Base-by-base conservation (phyloP, 1,140 invertebrate genomes). In the Drosophila nebulosa region DNA sequence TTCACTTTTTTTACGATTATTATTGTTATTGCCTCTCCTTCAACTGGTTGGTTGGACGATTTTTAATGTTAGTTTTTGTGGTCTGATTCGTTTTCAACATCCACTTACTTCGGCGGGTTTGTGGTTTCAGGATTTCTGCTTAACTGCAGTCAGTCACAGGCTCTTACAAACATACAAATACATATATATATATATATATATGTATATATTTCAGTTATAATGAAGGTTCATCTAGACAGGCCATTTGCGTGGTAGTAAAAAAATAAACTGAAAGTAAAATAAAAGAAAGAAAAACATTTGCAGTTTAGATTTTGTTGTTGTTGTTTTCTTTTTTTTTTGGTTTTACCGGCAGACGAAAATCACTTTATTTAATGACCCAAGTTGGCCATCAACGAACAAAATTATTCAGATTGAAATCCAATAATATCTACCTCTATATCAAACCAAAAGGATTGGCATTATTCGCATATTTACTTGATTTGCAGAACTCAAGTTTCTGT, bases 41-140 rank as follows among this genome's bases (percentile, higher is more conserved):
- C 9, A 39, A 58, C 56, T 35, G 32, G 16, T 50, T 67, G 75
- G 72, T 50, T 67, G 75, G 72, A 71, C 63, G 63, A 46, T 56
- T 71, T 72, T 50, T 39, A 35, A 32, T 74, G 70, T 42, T 69
- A 64, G 35, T 53, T 60, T 60, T 67, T 67, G 67, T 26, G 75
- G 59, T 71, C 64, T 63, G 26, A 52, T 63, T 70, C 46, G 69
- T 56, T 36, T 74, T 46, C 26, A 39, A 30, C 39, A 51, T 35
- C 56, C 46, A 61, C 14, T 36, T 57, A 61, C 14, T 27, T 18
- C 52, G 63, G 72, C 69, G 63, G 65, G 51, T 27, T 64, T 73
- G 60, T 46, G 64, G 51, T 64, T 59, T 30, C 42, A 64, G 61
- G 51, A 50, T 22, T 61, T 58, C 10, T 36, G 55, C 18, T 46